Conservation (phyloP, 2,113 vertebrate genomes). For the Pelvicachromis taeniatus region DNA sequence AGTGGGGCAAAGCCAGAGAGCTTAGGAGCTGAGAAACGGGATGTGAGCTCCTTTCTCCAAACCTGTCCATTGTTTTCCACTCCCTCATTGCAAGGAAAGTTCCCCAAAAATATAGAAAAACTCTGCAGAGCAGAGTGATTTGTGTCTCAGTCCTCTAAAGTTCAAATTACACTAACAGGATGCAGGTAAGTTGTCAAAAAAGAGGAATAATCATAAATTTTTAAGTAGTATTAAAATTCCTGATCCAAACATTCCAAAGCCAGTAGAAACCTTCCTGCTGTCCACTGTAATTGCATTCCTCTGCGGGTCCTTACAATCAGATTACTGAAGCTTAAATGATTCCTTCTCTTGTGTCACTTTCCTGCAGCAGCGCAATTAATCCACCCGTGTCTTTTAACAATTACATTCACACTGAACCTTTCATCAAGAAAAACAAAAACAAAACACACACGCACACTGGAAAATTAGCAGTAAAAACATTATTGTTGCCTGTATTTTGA, state of each 20-base stretch:
- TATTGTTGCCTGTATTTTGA: background rate
- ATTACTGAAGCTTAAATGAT: constrained; percentile 15
- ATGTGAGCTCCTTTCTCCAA: constrained; percentile 60
- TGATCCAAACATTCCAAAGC: background rate
- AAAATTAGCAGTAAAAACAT: background rate
- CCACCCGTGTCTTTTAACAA: constrained; percentile 16
- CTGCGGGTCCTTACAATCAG: constrained; percentile 5
- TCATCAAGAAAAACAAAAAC: background rate
- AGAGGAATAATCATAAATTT: background rate
- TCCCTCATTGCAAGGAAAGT: constrained; percentile 59
- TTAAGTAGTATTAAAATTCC: background rate
- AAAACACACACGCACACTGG: background rate
- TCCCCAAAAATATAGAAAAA: background rate
- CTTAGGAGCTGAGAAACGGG: constrained; percentile 73
- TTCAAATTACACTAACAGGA: background rate
- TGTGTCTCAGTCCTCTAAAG: background rate
- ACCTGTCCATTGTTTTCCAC: constrained; percentile 59
- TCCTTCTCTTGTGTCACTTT: background rate
- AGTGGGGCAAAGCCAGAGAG: constrained; percentile 73
- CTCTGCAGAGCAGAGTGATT: background rate
- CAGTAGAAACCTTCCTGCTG: background rate
- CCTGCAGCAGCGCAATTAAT: background rate
- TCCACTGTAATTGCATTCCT: background rate
- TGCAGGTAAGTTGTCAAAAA: background rate
- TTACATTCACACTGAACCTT: background rate